Base-by-base conservation (phyloP, 1,140 invertebrate species). In the Heterodera carotae region DNA sequence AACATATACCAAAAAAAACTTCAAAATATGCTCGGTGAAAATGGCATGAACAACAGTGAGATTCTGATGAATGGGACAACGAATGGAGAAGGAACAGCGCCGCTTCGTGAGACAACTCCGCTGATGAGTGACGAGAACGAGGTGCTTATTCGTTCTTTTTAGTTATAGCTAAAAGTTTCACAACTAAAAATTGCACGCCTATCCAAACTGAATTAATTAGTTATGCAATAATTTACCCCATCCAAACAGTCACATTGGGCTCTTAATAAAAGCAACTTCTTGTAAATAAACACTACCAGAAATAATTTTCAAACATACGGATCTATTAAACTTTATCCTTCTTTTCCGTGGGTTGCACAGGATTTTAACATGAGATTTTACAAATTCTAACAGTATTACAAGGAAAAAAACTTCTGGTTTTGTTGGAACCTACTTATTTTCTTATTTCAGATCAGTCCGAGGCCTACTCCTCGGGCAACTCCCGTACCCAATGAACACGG, bases 1-100 rank as follows among this genome's bases (percentile, higher is more conserved):
- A 78, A 77, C 18, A 18, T 78, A 43, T 78, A 78, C 15, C 76
- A 78, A 68, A 78, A 76, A 34, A 78, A 78, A 34, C 66, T 78
- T 27, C 59, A 59, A 18, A 78, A 78, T 33, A 2, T 76, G 67
- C 18, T 78, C 39, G 31, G 27, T 69, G 72, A 39, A 29, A 33
- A 4, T 68, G 56, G 72, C 8, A 36, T 68, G 15, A 3, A 7
- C 27, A 62, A 36, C 56, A 18, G 72, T 10, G 72, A 64, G 22
- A 66, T 15, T 66, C 22, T 66, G 33, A 6, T 18, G 33, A 66
- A 66, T 34, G 34, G 72, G 69, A 12, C 69, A 74, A 39, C 29
- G 48, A 69, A 69, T 75, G 75, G 60, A 66, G 53, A 34, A 25
- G 62, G 33, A 29, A 34, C n/a, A 27, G n/a, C 31, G 25, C 69